These are phyloP conservation scores for Vanessa cardui DNA, from an alignment of 2,888 invertebrate species.

Conservation along the genomic window DNA sequence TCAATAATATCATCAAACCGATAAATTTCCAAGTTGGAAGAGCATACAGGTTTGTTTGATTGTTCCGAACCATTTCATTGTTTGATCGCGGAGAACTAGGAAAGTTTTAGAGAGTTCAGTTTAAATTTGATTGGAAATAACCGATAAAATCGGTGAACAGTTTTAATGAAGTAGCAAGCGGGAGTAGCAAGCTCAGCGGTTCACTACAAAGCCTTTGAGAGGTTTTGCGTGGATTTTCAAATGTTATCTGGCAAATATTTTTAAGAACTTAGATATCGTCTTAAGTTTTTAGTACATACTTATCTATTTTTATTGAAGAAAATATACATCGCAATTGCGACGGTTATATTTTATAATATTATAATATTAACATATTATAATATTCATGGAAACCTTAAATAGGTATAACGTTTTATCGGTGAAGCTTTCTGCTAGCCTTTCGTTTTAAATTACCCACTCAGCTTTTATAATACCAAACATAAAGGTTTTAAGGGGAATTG, in stretches of 20 bases:
- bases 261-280: constrained; percentile 10
- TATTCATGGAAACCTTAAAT: too few relatives aligned
- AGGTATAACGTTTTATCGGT: too few relatives aligned
- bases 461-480: too few relatives aligned
- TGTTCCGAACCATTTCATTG: constrained; percentile 24
- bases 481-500: too few relatives aligned
- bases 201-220: constrained; percentile 28
- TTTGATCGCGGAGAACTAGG: constrained; percentile 25
- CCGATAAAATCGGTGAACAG: constrained; percentile 29
- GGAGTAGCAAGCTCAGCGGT: constrained; percentile 32
- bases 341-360: too few relatives aligned
- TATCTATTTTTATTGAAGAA: not conserved
- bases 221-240: constrained; percentile 20
- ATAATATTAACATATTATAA: too few relatives aligned
- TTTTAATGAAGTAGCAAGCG: constrained; percentile 34
- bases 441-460: too few relatives aligned
- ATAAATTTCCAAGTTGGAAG: constrained; percentile 18
- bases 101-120: constrained; percentile 35
- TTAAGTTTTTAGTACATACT: not conserved
- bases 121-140: constrained; percentile 37
- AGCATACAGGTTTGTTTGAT: constrained; percentile 26
- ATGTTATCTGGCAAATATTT: constrained; percentile 20
- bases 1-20: constrained; percentile 17
- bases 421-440: too few relatives aligned
- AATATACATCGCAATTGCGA: too few relatives aligned